Evolutionary conservation across 1,140 invertebrate genomes (phyloP).

Genomic region (Bombus impatiens): DNA sequence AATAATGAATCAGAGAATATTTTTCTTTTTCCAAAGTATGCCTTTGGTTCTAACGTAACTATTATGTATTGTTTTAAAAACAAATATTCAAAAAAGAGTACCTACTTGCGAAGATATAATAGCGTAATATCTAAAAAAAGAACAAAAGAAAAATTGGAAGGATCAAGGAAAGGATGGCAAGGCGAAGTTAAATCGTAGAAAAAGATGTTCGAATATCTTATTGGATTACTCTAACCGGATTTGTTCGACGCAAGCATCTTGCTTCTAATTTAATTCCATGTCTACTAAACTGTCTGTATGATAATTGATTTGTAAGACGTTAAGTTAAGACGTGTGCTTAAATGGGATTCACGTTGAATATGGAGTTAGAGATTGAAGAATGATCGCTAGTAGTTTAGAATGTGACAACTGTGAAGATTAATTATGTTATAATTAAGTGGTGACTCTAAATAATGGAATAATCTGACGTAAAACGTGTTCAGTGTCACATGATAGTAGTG

Average conservation of each 20-base stretch:
- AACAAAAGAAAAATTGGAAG: background rate
- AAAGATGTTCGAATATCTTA: background rate
- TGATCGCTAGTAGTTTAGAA: background rate
- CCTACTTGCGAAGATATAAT: background rate
- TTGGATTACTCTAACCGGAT: constrained; percentile 8
- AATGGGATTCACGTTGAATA: background rate
- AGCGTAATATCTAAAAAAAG: background rate
- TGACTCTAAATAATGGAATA: background rate
- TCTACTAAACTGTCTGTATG: background rate
- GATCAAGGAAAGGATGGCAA: background rate
- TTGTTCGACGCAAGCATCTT: background rate
- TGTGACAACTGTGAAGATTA: background rate
- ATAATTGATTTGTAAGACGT: background rate
- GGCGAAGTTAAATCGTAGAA: constrained; percentile 10
- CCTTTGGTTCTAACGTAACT: no score
- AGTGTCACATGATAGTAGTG: background rate
- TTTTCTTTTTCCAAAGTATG: background rate
- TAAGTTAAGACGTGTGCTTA: background rate
- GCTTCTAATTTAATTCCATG: background rate
- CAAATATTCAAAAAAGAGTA: background rate
- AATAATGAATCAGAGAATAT: background rate
- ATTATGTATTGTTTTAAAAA: background rate
- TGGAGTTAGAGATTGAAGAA: background rate
- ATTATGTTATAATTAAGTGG: constrained; percentile 7
- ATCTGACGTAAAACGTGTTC: no score